Conservation (phyloP, 2,113 vertebrate genomes). For the Corvus hawaiiensis region DNA sequence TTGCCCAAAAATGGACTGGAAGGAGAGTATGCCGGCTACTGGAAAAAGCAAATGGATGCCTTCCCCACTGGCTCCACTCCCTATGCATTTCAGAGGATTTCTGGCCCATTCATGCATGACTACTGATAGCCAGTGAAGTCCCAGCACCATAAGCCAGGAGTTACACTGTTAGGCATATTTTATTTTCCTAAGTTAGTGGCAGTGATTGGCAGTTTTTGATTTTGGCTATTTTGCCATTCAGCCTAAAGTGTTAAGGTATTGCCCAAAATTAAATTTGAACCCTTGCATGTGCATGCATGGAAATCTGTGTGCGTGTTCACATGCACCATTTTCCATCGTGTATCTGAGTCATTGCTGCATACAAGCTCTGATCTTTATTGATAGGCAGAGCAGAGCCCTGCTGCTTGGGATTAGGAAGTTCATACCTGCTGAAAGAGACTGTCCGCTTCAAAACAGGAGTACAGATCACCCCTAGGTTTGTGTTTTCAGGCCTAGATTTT, state of each 20-base stretch:
- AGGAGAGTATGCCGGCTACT: background rate
- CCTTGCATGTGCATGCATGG: no score
- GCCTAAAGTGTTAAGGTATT: background rate
- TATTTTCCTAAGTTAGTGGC: background rate
- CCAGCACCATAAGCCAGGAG: background rate
- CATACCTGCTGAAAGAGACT: rapidly evolving
- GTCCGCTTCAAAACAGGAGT: background rate
- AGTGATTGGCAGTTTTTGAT: background rate
- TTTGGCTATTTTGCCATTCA: background rate
- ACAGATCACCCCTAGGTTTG: background rate
- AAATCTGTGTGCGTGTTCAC: rapidly evolving
- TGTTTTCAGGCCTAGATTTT: background rate
- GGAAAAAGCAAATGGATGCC: background rate
- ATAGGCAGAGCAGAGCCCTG: background rate
- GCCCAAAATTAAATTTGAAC: background rate
- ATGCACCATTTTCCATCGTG: background rate
- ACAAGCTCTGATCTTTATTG: background rate
- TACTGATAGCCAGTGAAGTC: background rate
- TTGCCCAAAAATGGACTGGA: background rate
- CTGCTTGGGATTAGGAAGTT: background rate
- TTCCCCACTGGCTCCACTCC: background rate
- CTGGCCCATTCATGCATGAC: background rate
- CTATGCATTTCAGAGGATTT: background rate
- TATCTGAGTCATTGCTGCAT: background rate
- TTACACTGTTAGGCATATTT: background rate